phyloP scores from a whole-genome alignment of 2,888 invertebrate genomes.

The Sarcophaga variegata region DNA sequence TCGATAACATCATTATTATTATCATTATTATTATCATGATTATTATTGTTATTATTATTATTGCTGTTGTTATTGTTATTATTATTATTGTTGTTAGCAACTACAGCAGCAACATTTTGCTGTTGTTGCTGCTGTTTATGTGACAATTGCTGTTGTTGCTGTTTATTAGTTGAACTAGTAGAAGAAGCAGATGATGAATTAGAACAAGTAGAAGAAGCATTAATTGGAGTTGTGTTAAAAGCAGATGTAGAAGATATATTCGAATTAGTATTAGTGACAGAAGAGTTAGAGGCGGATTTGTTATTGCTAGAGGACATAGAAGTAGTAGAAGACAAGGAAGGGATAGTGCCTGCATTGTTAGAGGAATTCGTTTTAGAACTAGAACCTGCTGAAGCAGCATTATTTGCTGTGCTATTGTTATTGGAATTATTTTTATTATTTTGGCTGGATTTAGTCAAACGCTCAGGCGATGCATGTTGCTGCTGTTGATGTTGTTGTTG shows the following conservation, averaged over 20 bases:
- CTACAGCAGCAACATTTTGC: conserved; percentile 40
- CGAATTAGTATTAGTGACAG: conserved; percentile 42
- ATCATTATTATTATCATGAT: conserved; percentile 28
- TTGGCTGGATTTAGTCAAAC: conserved; percentile 47
- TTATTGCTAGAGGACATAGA: conserved; percentile 56
- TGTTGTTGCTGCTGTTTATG: conserved; percentile 55
- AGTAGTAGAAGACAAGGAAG: conserved; percentile 39
- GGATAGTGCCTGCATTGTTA: conserved; percentile 46
- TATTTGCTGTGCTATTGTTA: conserved; percentile 50
- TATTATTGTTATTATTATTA: conserved; percentile 51
- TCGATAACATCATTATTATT: conserved; percentile 76
- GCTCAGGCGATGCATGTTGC: conserved; percentile 63
- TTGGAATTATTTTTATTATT: conserved; percentile 44
- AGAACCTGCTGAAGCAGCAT: conserved; percentile 52
- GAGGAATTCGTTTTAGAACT: conserved; percentile 50
- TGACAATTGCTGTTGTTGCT: conserved; percentile 58
- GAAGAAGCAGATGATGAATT: conserved; percentile 30
- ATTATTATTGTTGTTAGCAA: conserved; percentile 46
- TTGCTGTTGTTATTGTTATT: conserved; percentile 42
- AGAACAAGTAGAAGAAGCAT: conserved; percentile 53
- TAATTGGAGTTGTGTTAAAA: conserved; percentile 39
- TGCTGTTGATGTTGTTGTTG: conserved; percentile 55
- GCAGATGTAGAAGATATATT: conserved; percentile 37
- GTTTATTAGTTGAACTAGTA: conserved; percentile 55
- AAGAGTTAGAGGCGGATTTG: conserved; percentile 31